Conservation (phyloP, 2,888 invertebrate genomes). For the Morpho helenor region DNA sequence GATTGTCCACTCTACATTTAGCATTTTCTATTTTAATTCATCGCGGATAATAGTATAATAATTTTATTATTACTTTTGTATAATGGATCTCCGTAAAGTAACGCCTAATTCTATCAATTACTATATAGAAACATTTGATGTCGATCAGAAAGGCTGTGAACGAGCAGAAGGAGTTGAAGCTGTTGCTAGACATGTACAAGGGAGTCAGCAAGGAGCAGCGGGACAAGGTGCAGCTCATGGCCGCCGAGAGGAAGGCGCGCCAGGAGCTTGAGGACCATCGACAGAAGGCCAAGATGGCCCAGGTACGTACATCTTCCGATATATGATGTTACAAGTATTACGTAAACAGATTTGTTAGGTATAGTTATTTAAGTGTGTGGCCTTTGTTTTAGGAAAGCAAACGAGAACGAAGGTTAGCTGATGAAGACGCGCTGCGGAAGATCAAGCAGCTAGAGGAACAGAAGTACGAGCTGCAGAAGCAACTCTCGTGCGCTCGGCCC, state of each 20-base stretch:
- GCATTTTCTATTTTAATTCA: too few species aligned
- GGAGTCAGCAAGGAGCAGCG: slow-evolving; percentile 97
- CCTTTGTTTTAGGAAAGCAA: slow-evolving; percentile 85
- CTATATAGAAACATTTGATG: neutral
- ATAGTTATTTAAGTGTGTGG: too few species aligned
- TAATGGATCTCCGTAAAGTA: too few species aligned
- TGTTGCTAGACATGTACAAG: slow-evolving; percentile 97
- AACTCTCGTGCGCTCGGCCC: slow-evolving; percentile 84
- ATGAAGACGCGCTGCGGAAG: slow-evolving; percentile 96
- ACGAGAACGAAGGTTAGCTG: slow-evolving; percentile 94
- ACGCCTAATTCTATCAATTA: too few species aligned
- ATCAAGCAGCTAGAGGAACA: slow-evolving; percentile 97
- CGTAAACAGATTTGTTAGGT: too few species aligned
- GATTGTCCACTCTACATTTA: too few species aligned
- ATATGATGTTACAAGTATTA: too few species aligned
- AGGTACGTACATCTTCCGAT: slow-evolving; percentile 61
- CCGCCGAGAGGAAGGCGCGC: slow-evolving; percentile 93
- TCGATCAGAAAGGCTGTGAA: slow-evolving; percentile 89
- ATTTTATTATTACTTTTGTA: too few species aligned
- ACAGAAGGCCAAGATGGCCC: slow-evolving; percentile 91
- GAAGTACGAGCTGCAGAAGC: slow-evolving; percentile 94
- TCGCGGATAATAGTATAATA: too few species aligned
- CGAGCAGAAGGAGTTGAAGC: slow-evolving; percentile 96
- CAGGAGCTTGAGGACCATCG: slow-evolving; percentile 94
- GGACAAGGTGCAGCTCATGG: slow-evolving; percentile 97